Percentiles rank a stretch among this genome's conserved stretches.
These are phyloP conservation scores for Gyrodactylus bullatarudis DNA, from an alignment of 1,140 invertebrate genomes.

Conservation along the genomic window DNA sequence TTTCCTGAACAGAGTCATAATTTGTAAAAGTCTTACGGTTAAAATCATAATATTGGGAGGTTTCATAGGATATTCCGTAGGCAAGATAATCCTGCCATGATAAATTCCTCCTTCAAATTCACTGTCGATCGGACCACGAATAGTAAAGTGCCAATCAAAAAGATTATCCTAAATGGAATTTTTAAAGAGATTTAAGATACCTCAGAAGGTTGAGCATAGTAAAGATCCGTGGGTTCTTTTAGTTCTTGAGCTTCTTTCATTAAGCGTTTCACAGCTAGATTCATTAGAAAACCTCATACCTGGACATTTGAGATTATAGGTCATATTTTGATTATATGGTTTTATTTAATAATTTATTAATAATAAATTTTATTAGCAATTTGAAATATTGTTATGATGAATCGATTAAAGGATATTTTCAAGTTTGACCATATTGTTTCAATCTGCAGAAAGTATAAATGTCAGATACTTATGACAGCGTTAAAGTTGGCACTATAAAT, in stretches of 20 bases:
- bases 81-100: constrained; percentile 51
- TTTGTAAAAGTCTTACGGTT: constrained; percentile 30
- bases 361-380: neutral
- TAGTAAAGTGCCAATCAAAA: constrained; percentile 91
- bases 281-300: neutral
- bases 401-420: neutral
- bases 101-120: constrained; percentile 62
- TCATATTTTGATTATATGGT: neutral
- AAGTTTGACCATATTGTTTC: neutral
- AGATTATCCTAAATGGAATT: constrained; percentile 55
- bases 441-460: neutral
- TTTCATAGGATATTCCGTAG: constrained; percentile 78
- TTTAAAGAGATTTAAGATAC: neutral
- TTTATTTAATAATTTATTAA: neutral
- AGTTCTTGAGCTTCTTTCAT: constrained; percentile 65
- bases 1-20: constrained; percentile 31
- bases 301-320: constrained; percentile 2
- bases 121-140: constrained; percentile 44
- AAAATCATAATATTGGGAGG: constrained; percentile 70
- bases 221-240: constrained; percentile 48
- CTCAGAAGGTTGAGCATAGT: constrained; percentile 37
- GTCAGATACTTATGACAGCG: neutral
- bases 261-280: constrained; percentile 43
- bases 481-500: neutral
- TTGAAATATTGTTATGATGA: neutral